These are phyloP conservation scores for Hirtodrosophila trivittata DNA, from an alignment of 2,888 invertebrate genomes.

Conservation along the genomic window DNA sequence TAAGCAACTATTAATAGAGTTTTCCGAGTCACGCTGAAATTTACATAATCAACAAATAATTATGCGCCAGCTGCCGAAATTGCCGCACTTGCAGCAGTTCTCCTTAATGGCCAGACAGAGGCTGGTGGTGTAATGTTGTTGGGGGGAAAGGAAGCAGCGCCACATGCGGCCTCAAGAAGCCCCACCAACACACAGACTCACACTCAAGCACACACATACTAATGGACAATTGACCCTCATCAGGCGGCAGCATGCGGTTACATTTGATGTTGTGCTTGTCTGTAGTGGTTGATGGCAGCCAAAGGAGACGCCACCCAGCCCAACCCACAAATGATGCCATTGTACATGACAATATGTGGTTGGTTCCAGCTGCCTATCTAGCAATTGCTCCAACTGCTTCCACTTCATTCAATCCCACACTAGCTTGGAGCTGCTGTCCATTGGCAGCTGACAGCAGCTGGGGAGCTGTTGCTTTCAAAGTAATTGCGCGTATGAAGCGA, in stretches of 20 bases:
- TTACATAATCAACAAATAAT: constrained; percentile 76
- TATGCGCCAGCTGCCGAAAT: constrained; percentile 67
- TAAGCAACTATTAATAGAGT: constrained; percentile 69
- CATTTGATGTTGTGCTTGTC: constrained; percentile 67
- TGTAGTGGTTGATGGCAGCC: constrained; percentile 40
- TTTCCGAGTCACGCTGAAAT: constrained; percentile 47
- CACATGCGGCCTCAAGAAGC: constrained; percentile 43
- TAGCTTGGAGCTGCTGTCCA: constrained; percentile 3
- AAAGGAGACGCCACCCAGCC: constrained; percentile 20
- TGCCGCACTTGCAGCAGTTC: constrained; percentile 6
- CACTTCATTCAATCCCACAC: neutral
- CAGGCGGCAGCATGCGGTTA: constrained; percentile 68
- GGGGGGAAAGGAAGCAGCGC: constrained; percentile 48
- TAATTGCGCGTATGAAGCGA: constrained; percentile 62
- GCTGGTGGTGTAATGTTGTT: constrained; percentile 34
- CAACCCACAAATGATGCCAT: constrained; percentile 73
- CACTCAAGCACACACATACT: constrained; percentile 11
- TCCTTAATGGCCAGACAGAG: constrained; percentile 28
- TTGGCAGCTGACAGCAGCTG: constrained; percentile 17
- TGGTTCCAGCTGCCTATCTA: constrained; percentile 9
- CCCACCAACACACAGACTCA: constrained; percentile 18
- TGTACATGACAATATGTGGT: constrained; percentile 75
- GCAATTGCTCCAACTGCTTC: neutral
- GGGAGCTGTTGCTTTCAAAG: constrained; percentile 66
- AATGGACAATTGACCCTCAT: constrained; percentile 69